phyloP scores from a whole-genome alignment of 2,113 vertebrate genomes.

The Gymnorhina tibicen region DNA sequence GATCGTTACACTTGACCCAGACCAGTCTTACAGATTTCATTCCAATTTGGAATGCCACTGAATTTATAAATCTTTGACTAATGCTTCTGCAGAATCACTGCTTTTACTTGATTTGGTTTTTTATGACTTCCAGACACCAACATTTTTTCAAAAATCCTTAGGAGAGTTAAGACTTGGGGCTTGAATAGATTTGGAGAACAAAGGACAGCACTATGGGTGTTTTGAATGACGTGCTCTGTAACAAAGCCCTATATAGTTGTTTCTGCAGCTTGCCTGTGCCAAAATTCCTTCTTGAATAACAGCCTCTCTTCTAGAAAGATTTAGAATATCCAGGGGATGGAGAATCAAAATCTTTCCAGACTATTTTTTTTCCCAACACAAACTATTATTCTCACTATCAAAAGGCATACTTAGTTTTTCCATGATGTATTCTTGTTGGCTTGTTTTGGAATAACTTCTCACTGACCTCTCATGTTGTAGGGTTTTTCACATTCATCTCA shows the following conservation, averaged over 20 bases:
- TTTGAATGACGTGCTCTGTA: background rate
- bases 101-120: background rate
- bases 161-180: background rate
- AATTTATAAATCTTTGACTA: background rate
- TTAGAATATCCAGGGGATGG: background rate
- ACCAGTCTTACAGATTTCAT: background rate
- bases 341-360: background rate
- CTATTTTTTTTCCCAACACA: background rate
- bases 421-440: background rate
- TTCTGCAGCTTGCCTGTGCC: background rate
- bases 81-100: background rate
- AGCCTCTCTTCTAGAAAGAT: background rate
- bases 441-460: background rate
- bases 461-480: background rate
- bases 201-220: background rate
- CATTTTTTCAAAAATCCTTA: background rate
- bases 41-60: background rate
- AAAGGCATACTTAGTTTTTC: background rate
- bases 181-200: background rate
- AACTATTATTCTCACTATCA: background rate
- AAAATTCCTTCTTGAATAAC: background rate
- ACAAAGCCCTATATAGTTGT: background rate
- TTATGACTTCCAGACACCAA: background rate
- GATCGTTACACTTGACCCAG: background rate
- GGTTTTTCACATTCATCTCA: background rate